Evolutionary conservation across 2,113 vertebrate genomes (phyloP).

Genomic region (Astatoreochromis straeleni): DNA sequence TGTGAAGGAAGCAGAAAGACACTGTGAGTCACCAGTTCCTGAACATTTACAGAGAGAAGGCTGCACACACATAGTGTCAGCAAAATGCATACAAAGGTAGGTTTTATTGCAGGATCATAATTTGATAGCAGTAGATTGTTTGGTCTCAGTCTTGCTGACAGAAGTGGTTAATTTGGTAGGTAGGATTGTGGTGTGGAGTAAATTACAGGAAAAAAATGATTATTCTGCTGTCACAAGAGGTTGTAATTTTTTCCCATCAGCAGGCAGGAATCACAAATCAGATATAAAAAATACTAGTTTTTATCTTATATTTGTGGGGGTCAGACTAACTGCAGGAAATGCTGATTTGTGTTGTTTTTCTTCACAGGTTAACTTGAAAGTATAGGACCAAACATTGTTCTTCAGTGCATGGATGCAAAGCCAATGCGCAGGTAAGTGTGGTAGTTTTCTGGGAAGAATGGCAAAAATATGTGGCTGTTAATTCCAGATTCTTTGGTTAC

Average conservation of each 20-base stretch:
- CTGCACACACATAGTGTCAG: not conserved
- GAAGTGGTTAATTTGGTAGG: not conserved
- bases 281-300: not conserved
- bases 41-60: not conserved
- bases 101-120: not conserved
- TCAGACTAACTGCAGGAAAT: not conserved
- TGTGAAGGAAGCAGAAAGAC: not conserved
- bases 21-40: not conserved
- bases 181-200: not conserved
- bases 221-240: not conserved
- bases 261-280: not conserved
- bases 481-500: not conserved
- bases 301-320: not conserved
- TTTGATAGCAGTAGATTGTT: not conserved
- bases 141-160: not conserved
- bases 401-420: constrained; percentile 92
- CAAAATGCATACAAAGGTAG: not conserved
- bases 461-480: not conserved
- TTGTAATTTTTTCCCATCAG: not conserved
- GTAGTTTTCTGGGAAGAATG: not conserved
- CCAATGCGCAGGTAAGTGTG: constrained; percentile 91
- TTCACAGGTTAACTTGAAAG: constrained; percentile 36
- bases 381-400: constrained; percentile 72
- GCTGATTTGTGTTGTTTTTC: not conserved
- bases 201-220: not conserved